Evolutionary conservation across 1,140 invertebrate species (phyloP).

Genomic region (Dendroctonus ponderosae): DNA sequence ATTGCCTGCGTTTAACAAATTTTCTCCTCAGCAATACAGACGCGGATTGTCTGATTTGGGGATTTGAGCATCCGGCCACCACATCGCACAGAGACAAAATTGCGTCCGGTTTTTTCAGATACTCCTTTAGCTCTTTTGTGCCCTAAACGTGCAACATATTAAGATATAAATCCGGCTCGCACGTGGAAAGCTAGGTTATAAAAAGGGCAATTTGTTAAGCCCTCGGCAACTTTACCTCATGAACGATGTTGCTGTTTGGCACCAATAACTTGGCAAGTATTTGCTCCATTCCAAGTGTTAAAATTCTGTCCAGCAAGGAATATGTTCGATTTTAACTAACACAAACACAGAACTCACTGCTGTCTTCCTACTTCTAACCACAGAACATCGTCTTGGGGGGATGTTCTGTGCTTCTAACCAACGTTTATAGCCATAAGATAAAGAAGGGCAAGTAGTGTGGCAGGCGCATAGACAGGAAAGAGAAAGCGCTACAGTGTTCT

Average conservation of each 20-base stretch:
- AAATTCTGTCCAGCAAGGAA: neutral
- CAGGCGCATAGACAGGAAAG: no score
- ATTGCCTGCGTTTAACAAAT: constrained; percentile 60
- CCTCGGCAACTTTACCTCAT: constrained; percentile 52
- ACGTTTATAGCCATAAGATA: no score
- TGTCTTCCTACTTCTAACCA: no score
- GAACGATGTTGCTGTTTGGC: constrained; percentile 55
- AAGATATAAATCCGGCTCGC: constrained; percentile 26
- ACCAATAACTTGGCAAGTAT: constrained; percentile 56
- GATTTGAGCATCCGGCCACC: constrained; percentile 55
- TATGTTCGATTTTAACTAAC: no score
- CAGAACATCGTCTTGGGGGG: no score
- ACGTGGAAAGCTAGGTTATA: constrained; percentile 44
- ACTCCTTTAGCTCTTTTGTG: constrained; percentile 62
- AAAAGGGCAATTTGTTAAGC: constrained; percentile 11
- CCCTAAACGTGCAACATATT: constrained; percentile 53
- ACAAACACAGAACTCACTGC: no score
- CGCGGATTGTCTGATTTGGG: constrained; percentile 68
- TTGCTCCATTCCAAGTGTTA: constrained; percentile 52
- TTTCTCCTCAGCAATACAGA: constrained; percentile 63
- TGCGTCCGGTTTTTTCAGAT: constrained; percentile 63
- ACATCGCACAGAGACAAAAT: constrained; percentile 60
- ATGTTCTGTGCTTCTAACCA: no score
- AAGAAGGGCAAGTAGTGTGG: no score
- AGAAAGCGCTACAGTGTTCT: no score